These are phyloP conservation scores for Bombus confusus DNA, from an alignment of 1,140 invertebrate species.

Conservation along the genomic window DNA sequence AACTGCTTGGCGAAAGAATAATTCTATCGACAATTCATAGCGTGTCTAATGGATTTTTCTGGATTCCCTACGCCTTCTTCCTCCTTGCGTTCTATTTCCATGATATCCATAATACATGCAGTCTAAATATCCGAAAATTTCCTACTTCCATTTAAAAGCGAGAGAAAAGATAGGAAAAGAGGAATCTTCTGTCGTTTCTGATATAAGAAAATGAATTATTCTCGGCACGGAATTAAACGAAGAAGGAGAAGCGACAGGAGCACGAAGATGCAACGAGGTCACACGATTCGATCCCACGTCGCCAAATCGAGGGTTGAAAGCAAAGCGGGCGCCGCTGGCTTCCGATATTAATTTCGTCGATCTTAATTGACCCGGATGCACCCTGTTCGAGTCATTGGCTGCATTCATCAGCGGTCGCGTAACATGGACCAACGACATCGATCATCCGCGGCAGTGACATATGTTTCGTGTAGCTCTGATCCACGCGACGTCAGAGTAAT, in stretches of 20 bases:
- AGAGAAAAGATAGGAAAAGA: neutral
- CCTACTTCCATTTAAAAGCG: too few species aligned
- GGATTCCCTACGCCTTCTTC: too few species aligned
- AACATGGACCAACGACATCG: slow-evolving; percentile 3
- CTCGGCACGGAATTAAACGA: neutral
- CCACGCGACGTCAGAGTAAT: slow-evolving; percentile 15
- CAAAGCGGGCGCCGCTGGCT: neutral
- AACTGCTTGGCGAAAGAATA: too few species aligned
- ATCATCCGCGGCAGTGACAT: slow-evolving; percentile 3
- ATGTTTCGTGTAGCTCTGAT: slow-evolving; percentile 8
- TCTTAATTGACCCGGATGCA: slow-evolving; percentile 31
- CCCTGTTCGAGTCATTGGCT: slow-evolving; percentile 23
- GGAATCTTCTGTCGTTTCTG: neutral
- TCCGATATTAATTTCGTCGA: slow-evolving; percentile 34
- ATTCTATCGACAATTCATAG: too few species aligned
- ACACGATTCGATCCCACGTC: neutral
- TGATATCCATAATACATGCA: too few species aligned
- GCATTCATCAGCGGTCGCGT: slow-evolving; percentile 9
- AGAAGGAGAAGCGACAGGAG: neutral
- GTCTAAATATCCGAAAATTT: too few species aligned
- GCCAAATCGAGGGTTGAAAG: neutral
- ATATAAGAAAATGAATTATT: too few species aligned
- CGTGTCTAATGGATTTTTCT: too few species aligned
- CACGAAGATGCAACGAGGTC: neutral
- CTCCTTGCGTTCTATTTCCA: too few species aligned